Evolutionary conservation across 2,888 invertebrate species (phyloP).

Genomic region (Allygus modestus): DNA sequence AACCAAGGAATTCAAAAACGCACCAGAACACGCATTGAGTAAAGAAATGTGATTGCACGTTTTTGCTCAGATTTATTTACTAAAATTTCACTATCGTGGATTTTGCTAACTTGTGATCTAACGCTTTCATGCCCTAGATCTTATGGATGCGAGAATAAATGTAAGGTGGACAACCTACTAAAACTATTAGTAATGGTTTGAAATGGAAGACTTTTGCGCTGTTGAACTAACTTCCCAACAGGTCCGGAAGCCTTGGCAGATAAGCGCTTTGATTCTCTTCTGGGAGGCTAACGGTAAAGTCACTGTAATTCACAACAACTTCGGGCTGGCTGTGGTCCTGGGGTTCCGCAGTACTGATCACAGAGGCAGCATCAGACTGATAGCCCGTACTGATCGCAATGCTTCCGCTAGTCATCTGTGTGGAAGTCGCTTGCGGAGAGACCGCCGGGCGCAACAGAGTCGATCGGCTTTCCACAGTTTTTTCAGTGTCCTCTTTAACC

Average conservation of each 20-base stretch:
- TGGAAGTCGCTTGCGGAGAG: background rate
- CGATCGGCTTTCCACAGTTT: background rate
- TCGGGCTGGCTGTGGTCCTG: background rate
- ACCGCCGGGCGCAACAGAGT: background rate
- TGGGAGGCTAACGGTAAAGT: slow-evolving; percentile 20
- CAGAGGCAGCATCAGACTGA: background rate
- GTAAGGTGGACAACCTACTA: no score
- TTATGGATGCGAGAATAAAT: no score
- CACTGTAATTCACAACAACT: background rate
- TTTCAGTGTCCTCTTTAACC: background rate
- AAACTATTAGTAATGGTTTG: no score
- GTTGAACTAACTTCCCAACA: background rate
- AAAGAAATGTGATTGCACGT: no score
- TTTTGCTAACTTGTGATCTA: no score
- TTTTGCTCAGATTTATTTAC: no score
- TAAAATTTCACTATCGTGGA: no score
- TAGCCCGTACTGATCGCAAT: background rate
- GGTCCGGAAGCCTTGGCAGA: slow-evolving; percentile 10
- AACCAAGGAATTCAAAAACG: no score
- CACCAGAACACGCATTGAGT: no score
- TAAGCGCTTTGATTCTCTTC: slow-evolving; percentile 3
- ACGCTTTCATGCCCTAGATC: no score
- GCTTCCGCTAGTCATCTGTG: background rate
- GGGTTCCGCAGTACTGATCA: background rate
- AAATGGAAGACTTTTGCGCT: no score